Base-by-base conservation (phyloP, 2,797 vertebrate genomes). In the Kryptopterus vitreolus region DNA sequence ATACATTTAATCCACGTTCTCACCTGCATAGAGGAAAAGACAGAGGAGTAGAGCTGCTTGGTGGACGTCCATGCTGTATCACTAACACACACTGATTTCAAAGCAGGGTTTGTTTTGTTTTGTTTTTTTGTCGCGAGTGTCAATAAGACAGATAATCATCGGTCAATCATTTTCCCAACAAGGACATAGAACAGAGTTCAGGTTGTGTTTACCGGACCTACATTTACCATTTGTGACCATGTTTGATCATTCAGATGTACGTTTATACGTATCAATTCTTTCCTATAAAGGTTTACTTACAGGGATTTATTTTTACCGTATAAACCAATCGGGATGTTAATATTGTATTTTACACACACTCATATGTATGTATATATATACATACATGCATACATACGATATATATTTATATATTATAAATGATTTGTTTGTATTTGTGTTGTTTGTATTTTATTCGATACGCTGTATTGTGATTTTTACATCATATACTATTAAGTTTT, bases 101-200 rank as follows among this genome's bases (percentile, higher is more conserved):
- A 69, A 66, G 69, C 82, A 85, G 31, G 35, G 81, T 68, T 87
- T 83, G n/a, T n/a, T n/a, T n/a, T n/a, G n/a, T n/a, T n/a, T n/a
- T n/a, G n/a, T 38, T 38, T 43, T 43, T 43, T 43, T 43, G 55
- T 85, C 83, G 80, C 85, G 88, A 87, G 52, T 33, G 63, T 73
- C n/a, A n/a, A 74, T 69, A 78, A 80, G 87, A 88, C 87, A 92
- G 92, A 92, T 69, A 91, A 68, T 85, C 77, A 80, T 81, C 82
- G 70, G 91, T 94, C 89, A 94, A 94, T 94, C 90, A 94, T 94
- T 94, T 87, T 70, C 92, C n/a, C 7, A 55, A 88, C 89, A 89
- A 91, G 91, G 89, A 92, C 87, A 62, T 35, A 61, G 82, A 84
- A 68, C 87, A 84, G 79, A 76, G 83, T 91, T 92, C 92, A 90